Percentiles rank a stretch among this genome's conserved stretches.
These are phyloP conservation scores for Heliopora coerulea DNA, from an alignment of 92 coral and sea anemone genomes.

Conservation along the genomic window DNA sequence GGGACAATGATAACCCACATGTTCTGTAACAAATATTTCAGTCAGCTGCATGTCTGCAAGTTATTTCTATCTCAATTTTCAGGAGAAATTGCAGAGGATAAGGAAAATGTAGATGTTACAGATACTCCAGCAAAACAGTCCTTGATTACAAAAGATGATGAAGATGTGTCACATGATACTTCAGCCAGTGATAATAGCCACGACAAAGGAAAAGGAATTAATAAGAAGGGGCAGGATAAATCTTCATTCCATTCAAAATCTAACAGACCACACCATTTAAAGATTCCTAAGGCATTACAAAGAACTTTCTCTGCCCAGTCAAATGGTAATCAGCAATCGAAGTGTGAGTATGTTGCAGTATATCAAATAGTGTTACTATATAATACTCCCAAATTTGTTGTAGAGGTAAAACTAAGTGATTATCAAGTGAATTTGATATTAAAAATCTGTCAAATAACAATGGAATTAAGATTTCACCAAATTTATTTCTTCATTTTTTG, in stretches of 20 bases:
- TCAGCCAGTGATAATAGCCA: background rate
- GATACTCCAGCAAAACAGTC: constrained; percentile 12
- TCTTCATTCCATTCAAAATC: background rate
- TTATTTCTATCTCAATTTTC: background rate
- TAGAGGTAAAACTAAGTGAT: too few species aligned
- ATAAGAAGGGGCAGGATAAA: constrained; percentile 6
- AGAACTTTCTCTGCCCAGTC: constrained; percentile 29
- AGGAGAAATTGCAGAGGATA: background rate
- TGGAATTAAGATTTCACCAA: too few species aligned
- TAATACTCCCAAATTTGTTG: too few species aligned
- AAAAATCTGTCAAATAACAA: too few species aligned
- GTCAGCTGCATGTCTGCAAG: too few species aligned
- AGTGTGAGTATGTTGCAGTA: too few species aligned
- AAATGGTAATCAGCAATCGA: constrained; percentile 36
- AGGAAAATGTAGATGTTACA: background rate
- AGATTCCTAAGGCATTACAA: constrained; percentile 35
- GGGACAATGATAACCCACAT: too few species aligned
- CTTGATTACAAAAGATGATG: background rate
- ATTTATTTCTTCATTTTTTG: too few species aligned
- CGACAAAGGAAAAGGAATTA: background rate
- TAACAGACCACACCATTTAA: constrained; percentile 35
- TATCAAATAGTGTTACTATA: too few species aligned
- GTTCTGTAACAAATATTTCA: too few species aligned
- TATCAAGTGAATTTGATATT: too few species aligned
- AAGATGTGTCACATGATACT: background rate